These are phyloP conservation scores for Drosophila antonietae DNA, from an alignment of 2,888 invertebrate species.

Conservation along the genomic window DNA sequence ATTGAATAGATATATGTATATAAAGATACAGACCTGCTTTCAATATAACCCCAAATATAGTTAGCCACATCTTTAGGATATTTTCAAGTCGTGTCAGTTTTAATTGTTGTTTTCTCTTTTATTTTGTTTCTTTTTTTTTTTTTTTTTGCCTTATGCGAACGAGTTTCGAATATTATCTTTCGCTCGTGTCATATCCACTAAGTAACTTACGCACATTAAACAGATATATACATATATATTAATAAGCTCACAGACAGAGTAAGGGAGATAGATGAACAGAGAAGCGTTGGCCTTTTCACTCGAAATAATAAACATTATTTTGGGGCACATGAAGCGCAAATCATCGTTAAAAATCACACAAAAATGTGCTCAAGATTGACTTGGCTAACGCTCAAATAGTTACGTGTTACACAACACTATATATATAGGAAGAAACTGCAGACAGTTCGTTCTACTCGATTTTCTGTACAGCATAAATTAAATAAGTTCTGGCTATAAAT, in stretches of 20 bases:
- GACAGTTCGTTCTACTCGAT: slow-evolving; percentile 14
- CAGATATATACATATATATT: slow-evolving; percentile 16
- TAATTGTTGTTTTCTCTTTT: background rate
- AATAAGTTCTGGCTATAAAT: slow-evolving; percentile 2
- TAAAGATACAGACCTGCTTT: no score
- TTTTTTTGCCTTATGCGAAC: slow-evolving; percentile 33
- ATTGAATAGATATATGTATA: no score
- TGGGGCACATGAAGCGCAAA: slow-evolving; percentile 33
- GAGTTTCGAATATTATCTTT: slow-evolving; percentile 50
- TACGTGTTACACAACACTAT: slow-evolving; percentile 2
- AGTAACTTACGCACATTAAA: slow-evolving; percentile 55
- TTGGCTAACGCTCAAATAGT: slow-evolving; percentile 7
- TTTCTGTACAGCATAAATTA: slow-evolving; percentile 4
- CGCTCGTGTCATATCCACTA: slow-evolving; percentile 25
- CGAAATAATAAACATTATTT: slow-evolving; percentile 36
- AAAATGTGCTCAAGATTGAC: slow-evolving; percentile 5
- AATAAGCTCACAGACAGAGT: slow-evolving; percentile 22
- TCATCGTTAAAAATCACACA: slow-evolving; percentile 35
- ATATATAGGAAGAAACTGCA: background rate
- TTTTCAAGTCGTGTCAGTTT: background rate
- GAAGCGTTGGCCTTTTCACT: slow-evolving; percentile 21
- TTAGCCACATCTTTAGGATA: background rate
- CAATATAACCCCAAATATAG: background rate
- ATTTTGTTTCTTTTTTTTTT: slow-evolving; percentile 5
- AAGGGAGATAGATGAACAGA: background rate